Evolutionary conservation across 2,888 invertebrate species (phyloP).

Genomic region (Lucinisca nassula): DNA sequence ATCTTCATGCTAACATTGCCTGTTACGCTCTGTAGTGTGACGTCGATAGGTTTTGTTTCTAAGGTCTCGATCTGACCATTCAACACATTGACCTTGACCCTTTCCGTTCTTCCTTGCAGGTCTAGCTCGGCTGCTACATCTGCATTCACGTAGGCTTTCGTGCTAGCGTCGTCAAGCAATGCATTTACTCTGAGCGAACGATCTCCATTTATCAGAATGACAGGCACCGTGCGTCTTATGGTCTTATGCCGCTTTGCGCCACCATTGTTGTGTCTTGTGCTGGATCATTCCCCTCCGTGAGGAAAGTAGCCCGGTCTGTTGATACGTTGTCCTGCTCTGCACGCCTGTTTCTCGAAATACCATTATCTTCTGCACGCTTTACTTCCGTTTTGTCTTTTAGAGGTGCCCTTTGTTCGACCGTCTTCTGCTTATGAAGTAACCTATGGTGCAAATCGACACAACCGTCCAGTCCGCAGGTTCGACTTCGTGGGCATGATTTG

Average conservation of each 20-base stretch:
- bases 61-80: too few relatives aligned
- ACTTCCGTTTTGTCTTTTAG: neutral
- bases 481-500: neutral
- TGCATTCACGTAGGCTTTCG: conserved; percentile 20
- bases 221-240: conserved; percentile 22
- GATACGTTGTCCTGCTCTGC: neutral
- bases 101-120: too few relatives aligned
- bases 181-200: too few relatives aligned
- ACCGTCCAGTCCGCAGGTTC: conserved; percentile 16
- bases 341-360: neutral
- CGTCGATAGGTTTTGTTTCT: too few relatives aligned
- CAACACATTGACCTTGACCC: too few relatives aligned
- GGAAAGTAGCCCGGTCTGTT: neutral
- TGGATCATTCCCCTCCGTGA: too few relatives aligned
- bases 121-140: neutral
- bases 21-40: too few relatives aligned
- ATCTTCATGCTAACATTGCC: too few relatives aligned
- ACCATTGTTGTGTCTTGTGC: too few relatives aligned
- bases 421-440: conserved; percentile 20
- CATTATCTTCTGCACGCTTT: neutral
- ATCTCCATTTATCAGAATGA: too few relatives aligned
- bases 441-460: too few relatives aligned
- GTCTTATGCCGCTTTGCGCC: neutral
- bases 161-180: too few relatives aligned
- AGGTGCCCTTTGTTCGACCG: neutral